Percentiles rank a stretch among this genome's conserved stretches.
phyloP scores from a whole-genome alignment of 2,113 vertebrate species.

The Catharus fuscescens region DNA sequence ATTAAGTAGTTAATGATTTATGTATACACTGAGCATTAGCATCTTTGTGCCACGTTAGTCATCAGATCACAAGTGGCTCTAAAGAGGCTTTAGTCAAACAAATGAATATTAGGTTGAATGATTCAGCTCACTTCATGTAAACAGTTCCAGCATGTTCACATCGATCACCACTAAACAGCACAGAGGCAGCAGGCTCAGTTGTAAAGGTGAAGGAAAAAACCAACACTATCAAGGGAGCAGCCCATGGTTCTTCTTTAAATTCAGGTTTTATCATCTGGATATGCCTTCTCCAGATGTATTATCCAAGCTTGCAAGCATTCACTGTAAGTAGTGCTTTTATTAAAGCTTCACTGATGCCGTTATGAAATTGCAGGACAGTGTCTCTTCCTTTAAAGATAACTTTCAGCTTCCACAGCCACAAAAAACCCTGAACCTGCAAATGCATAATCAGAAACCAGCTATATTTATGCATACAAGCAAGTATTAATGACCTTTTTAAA shows the following conservation, averaged over 20 bases:
- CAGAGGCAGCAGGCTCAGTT: not conserved
- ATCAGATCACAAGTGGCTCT: conserved; percentile 63
- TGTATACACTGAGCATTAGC: conserved; percentile 58
- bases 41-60: conserved; percentile 50
- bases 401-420: not conserved
- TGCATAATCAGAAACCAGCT: not conserved
- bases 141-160: conserved; percentile 32
- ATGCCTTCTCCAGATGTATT: not conserved
- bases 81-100: conserved; percentile 66
- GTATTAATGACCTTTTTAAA: not conserved
- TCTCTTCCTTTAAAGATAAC: not conserved
- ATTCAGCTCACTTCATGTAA: conserved; percentile 32
- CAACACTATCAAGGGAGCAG: not conserved
- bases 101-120: conserved; percentile 53
- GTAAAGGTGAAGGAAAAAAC: not conserved
- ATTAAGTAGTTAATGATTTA: conserved; percentile 69
- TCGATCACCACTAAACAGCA: conserved; percentile 5
- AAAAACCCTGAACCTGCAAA: not conserved
- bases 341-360: not conserved
- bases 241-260: not conserved
- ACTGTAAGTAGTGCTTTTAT: not conserved
- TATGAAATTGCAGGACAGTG: not conserved
- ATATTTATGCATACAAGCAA: not conserved
- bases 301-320: not conserved
- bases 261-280: not conserved